Conservation (phyloP, 2,797 vertebrate genomes). For the Sciaenops ocellatus region DNA sequence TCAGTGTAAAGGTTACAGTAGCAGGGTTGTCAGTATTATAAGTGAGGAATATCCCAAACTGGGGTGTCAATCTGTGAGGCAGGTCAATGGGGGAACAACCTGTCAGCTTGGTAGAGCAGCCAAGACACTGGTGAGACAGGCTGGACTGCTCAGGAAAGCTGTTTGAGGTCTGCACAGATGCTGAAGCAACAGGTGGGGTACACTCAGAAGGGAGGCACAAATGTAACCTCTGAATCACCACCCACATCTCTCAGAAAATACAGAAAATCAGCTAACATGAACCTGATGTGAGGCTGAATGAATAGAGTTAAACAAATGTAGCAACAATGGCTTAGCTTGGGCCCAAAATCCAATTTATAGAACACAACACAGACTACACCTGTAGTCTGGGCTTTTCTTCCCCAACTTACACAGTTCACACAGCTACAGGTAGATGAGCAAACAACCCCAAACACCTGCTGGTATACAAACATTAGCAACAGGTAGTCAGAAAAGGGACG, state of each 20-base stretch:
- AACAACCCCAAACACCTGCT: neutral
- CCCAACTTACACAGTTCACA: neutral
- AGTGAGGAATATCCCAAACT: neutral
- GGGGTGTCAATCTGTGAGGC: too few species aligned
- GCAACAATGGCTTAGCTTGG: neutral
- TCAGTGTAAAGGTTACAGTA: neutral
- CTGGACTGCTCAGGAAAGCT: neutral
- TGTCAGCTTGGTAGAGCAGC: too few species aligned
- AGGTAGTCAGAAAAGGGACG: too few species aligned
- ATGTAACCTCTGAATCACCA: neutral
- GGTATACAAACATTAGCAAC: too few species aligned
- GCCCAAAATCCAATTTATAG: neutral
- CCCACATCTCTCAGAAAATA: neutral
- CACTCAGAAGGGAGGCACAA: neutral
- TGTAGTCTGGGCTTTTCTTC: neutral
- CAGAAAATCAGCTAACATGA: neutral
- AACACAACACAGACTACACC: neutral
- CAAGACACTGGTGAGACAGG: neutral
- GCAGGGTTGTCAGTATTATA: neutral
- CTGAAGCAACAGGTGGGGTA: slow-evolving; percentile 15
- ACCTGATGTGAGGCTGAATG: neutral
- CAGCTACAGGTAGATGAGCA: neutral
- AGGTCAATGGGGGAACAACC: neutral
- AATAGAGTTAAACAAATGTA: neutral
- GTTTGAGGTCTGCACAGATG: neutral